Evolutionary conservation across 2,888 invertebrate species (phyloP).

Genomic region (Lasioglossum morio): DNA sequence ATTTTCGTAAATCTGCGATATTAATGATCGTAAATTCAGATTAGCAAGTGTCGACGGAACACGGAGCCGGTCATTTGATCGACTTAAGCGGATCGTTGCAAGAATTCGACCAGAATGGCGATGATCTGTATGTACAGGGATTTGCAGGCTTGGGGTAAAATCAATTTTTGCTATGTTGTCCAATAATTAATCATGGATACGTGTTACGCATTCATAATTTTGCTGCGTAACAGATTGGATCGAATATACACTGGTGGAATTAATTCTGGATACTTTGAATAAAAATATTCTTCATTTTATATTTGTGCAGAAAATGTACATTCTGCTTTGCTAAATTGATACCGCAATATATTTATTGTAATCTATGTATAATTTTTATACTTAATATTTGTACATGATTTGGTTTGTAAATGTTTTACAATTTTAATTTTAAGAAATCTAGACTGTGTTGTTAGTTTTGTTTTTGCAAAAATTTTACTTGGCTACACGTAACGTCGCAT

Average conservation of each 20-base stretch:
- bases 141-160: not conserved
- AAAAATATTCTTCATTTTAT: no score
- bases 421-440: no score
- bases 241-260: not conserved
- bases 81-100: slow-evolving; percentile 46
- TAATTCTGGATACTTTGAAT: no score
- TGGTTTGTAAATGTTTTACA: no score
- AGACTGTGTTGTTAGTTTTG: no score
- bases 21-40: slow-evolving; percentile 53
- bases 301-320: no score
- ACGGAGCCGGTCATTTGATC: not conserved
- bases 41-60: slow-evolving; percentile 23
- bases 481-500: no score
- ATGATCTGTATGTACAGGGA: slow-evolving; percentile 8
- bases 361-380: no score
- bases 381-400: no score
- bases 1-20: slow-evolving; percentile 48
- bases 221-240: not conserved
- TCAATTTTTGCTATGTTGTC: not conserved
- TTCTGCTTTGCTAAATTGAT: no score
- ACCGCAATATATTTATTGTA: no score
- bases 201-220: not conserved
- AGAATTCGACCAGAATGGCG: slow-evolving; percentile 31
- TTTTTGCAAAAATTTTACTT: no score
- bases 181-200: not conserved